phyloP scores from a whole-genome alignment of 2,113 vertebrate genomes.

The Dicerorhinus sumatrensis region DNA sequence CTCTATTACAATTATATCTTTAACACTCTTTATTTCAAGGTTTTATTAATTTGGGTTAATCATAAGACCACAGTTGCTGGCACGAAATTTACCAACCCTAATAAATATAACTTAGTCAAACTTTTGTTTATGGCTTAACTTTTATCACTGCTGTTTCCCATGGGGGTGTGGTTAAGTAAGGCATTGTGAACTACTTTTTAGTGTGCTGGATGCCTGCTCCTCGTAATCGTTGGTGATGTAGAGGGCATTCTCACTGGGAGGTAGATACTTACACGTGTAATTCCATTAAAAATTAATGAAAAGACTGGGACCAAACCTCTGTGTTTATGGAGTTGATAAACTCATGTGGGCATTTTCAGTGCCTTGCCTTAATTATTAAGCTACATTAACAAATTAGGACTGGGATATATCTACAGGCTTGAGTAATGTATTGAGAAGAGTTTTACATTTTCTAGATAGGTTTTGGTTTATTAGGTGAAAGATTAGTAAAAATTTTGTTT shows the following conservation, averaged over 20 bases:
- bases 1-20: neutral
- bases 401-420: too few relatives aligned
- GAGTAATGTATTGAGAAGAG: too few relatives aligned
- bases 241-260: neutral
- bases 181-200: accelerated
- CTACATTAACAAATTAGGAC: neutral
- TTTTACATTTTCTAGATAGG: too few relatives aligned
- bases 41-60: neutral
- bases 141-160: neutral
- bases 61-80: neutral
- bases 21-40: neutral
- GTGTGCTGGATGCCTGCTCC: neutral
- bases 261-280: neutral
- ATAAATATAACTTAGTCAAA: neutral
- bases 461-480: too few relatives aligned
- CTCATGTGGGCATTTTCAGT: neutral
- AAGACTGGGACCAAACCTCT: constrained; percentile 16
- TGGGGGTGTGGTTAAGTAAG: neutral
- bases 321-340: neutral
- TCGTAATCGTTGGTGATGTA: neutral
- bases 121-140: neutral
- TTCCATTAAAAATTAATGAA: neutral
- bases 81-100: neutral
- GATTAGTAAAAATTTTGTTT: too few relatives aligned
- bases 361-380: constrained; percentile 14